These are phyloP conservation scores for Tetragnatha versicolor DNA, from an alignment of 1,140 invertebrate genomes.

Conservation along the genomic window DNA sequence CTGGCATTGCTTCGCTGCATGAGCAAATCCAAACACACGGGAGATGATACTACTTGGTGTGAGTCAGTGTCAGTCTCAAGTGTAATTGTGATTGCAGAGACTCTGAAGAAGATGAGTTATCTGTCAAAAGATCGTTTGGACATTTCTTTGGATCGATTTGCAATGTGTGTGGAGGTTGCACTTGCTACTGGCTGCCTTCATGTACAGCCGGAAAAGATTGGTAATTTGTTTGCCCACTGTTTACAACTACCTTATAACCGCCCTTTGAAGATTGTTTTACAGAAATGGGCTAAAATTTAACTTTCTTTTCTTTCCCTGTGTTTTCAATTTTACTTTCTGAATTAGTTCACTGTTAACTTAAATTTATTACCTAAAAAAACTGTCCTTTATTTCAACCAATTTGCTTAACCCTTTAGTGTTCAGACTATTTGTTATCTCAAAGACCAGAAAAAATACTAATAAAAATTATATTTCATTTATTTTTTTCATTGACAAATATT, in stretches of 20 bases:
- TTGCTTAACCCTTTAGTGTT: too few relatives aligned
- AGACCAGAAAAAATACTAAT: too few relatives aligned
- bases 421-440: too few relatives aligned
- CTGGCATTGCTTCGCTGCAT: conserved; percentile 36
- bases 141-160: conserved; percentile 45
- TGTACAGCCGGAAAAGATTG: conserved; percentile 23
- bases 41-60: conserved; percentile 1
- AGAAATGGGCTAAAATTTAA: conserved; percentile 25
- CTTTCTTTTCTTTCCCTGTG: too few relatives aligned
- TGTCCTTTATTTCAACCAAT: too few relatives aligned
- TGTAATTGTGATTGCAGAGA: conserved; percentile 39
- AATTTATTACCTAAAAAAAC: too few relatives aligned
- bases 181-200: conserved; percentile 33
- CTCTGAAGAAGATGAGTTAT: conserved; percentile 40
- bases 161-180: conserved; percentile 47
- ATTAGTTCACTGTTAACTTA: too few relatives aligned
- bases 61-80: conserved; percentile 36
- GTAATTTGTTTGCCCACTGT: conserved; percentile 32
- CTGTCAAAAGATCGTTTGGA: conserved; percentile 30
- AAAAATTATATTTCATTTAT: too few relatives aligned
- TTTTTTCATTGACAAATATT: too few relatives aligned
- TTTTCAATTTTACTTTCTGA: too few relatives aligned
- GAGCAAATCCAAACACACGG: neutral
- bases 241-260: conserved; percentile 37
- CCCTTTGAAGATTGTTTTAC: conserved; percentile 37